Evolutionary conservation across 2,113 vertebrate genomes (phyloP), one percentile per base, ranked within the genome.

Genomic region (Peromyscus californicus): DNA sequence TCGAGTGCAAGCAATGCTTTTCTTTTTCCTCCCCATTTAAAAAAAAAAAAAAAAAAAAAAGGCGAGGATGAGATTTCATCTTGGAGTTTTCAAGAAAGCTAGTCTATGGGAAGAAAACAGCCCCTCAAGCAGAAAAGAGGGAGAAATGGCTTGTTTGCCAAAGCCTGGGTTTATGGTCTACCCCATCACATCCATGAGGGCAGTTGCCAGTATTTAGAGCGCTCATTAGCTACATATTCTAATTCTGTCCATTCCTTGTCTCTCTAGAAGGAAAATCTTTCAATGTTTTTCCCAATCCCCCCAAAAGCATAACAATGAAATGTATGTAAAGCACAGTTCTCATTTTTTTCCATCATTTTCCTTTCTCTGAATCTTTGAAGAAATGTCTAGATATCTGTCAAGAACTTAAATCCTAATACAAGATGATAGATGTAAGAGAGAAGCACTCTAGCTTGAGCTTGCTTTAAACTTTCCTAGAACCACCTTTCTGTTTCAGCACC

Each of bases 321-420:
- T 31, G 2, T 48, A 89, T 75, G 17, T 67, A 48, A 69, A 69
- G 31, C 39, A 57, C 26, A 54, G 9, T 54, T 51, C 42, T 88
- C 6, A 0, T 59, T 59, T n/a, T 84, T 80, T 75, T 86, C 9
- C 19, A 65, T 80, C 4, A 42, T 59, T 94, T 95, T 87, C 8
- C 29, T 7, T 88, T 92, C 45, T 90, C 84, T 84, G 33, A 61
- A 67, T 90, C 51, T 87, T 93, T 92, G 17, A 86, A 86, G 61
- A 92, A 95, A 76, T 76, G 31, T 36, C 45, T 57, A n/a, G 42
- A 24, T 95, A 85, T 67, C 61, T 85, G 36, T 83, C 21, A 45
- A 69, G 42, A 92, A 69, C 63, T n/a, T 70, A 93, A 96, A 63
- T 96, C 31, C 36, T 59, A 89, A 51, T 12, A 88, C 17, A 76